A percentile compares a stretch with the other conserved stretches of the same genome.
These are phyloP conservation scores for Sphenodon punctatus DNA, from an alignment of 2,797 vertebrate species.

Conservation along the genomic window DNA sequence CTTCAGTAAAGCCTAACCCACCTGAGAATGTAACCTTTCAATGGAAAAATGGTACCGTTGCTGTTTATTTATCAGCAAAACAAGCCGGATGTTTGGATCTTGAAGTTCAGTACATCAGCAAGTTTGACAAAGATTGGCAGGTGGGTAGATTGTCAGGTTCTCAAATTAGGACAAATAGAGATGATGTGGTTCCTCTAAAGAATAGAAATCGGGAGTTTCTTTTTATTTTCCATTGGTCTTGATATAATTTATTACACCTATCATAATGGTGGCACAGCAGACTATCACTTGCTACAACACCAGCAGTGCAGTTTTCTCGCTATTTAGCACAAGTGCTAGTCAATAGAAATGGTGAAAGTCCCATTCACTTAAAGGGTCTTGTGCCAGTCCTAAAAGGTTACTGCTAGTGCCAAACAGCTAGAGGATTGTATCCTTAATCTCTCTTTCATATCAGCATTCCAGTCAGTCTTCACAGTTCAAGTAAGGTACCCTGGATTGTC, in stretches of 20 bases:
- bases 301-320: too few relatives aligned
- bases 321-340: too few relatives aligned
- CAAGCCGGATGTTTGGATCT: conserved; percentile 1
- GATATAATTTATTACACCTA: too few relatives aligned
- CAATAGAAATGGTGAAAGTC: too few relatives aligned
- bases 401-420: not conserved
- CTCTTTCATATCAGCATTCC: not conserved
- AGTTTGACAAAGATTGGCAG: conserved; percentile 62
- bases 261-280: too few relatives aligned
- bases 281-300: too few relatives aligned
- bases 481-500: not conserved
- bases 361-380: too few relatives aligned
- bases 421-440: not conserved
- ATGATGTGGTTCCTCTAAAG: not conserved
- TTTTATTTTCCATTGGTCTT: not conserved
- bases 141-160: conserved; percentile 38
- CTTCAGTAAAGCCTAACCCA: conserved; percentile 61
- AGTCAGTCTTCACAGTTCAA: not conserved
- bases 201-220: not conserved
- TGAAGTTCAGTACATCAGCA: conserved; percentile 63
- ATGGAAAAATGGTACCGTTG: conserved; percentile 37
- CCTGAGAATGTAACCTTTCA: conserved; percentile 54
- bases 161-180: not conserved
- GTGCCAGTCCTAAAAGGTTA: too few relatives aligned
- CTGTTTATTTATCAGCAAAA: conserved; percentile 24